Base-by-base conservation (phyloP, 1,140 invertebrate species). In the Meteorus sp. region DNA sequence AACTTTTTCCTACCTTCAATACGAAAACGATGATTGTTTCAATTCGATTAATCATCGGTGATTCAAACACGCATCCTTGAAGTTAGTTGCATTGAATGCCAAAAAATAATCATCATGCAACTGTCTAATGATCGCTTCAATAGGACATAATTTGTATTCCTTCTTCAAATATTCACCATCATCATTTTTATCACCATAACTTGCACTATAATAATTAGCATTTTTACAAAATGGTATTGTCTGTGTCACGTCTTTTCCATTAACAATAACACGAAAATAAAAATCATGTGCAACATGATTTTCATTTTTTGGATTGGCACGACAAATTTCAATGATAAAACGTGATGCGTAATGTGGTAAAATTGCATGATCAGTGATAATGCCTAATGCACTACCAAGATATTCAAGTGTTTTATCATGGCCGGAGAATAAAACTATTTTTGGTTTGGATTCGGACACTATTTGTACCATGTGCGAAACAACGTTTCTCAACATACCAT, bases 341-440 rank as follows among this genome's bases (percentile, higher is more conserved):
- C 94, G 80, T 0, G 93, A 89, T 1, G 92, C 93, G 78, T 93
- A 97, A 27, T 88, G 83, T 58, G 82, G 84, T 25, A 90, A 68
- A 1, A 85, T 81, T 17, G 82, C 77, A 5, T 83, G 81, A 64
- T 86, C 82, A 44, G 83, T 78, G 31, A 79, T 68, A 23, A 91
- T 75, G 0, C 92, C 92, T 17, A 97, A 70, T 0, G 92, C 89
- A 3, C 88, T 83, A 2, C 89, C 84, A 2, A 97, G 75, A 64
- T 92, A 91, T 64, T 93, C 90, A 17, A 96, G 65, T 0, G 94
- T 95, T 66, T 90, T 89, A 73, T 96, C 94, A 70, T 97, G 95
- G 0, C 92, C 94, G 0, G 93, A 95, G 72, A 94, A 97, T 0
- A 96, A 62, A 5, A 94, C 87, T 55, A 96, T 84, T 68, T 89